Base-by-base conservation (phyloP, 2,888 invertebrate species). In the Callimorpha dominula region DNA sequence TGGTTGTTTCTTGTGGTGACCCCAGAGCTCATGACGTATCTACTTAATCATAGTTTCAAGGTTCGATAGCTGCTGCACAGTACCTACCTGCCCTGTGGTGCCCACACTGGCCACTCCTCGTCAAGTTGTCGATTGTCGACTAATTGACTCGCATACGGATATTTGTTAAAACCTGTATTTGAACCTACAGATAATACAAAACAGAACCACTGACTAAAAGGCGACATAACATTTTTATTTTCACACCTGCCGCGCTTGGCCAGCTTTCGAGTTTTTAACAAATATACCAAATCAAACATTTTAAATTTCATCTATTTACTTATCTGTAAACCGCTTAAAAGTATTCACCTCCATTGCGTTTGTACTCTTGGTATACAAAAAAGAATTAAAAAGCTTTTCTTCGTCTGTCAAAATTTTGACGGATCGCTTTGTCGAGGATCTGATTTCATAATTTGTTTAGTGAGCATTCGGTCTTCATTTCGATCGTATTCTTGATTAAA, bases 391-490 rank as follows among this genome's bases (percentile, higher is more conserved):
- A 77, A 86, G 86, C 88, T 90, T 90, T 90, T 90, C 86, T 87
- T 68, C 87, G 81, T 85, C 94, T 93, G 94, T 94, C 94, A 93
- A 77, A 88, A 84, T 92, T 79, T 77, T 94, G 94, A 94, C 92
- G 92, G 94, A 94, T 94, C 91, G 88, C 87, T 89, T 86, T 90
- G 78, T 75, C 70, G 79, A 69, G 85, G 91, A 92, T 94, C 93
- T 85, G 87, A 90, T 95, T 95, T 92, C 95, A 93, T 92, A 93
- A 93, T 93, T 93, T 93, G 89, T 94, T 93, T 93, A 88, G 91
- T 88, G 81, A 89, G 87, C 91, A 91, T 93, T 92, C 91, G 88
- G 66, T 78, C 87, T 86, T 83, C 81, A 82, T 86, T 78, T 85
- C 81, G 92, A 92, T 94, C 94, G 89, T 90, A 82, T 87, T 88